Percentiles rank a stretch among this genome's conserved stretches.
Evolutionary conservation across 2,797 vertebrate genomes (phyloP).

Genomic region (Chloroceryle inda): DNA sequence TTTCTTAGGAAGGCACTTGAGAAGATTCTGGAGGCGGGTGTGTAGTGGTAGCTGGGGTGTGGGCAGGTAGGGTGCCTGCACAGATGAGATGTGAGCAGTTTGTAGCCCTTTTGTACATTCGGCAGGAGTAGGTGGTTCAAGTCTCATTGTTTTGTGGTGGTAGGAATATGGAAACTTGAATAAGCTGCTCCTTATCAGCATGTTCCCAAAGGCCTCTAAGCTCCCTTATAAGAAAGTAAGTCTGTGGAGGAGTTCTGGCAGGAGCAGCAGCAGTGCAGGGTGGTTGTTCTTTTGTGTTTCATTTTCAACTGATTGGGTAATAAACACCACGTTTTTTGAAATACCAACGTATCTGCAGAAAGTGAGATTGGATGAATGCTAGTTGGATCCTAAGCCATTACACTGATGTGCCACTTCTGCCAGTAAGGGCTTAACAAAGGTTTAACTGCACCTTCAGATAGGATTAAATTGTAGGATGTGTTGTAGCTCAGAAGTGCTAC

Average conservation of each 20-base stretch:
- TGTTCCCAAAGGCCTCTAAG: neutral
- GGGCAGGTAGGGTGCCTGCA: neutral
- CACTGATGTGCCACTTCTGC: neutral
- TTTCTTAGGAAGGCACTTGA: neutral
- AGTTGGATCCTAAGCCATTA: neutral
- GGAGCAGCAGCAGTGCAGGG: neutral
- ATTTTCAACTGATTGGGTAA: neutral
- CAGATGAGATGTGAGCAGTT: no score
- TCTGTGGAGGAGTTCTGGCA: neutral
- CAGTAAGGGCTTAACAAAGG: neutral
- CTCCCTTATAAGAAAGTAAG: neutral
- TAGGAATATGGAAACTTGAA: neutral
- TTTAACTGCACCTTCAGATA: neutral
- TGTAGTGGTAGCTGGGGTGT: neutral
- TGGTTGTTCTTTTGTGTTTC: neutral
- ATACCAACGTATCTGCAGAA: neutral
- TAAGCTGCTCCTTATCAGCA: neutral
- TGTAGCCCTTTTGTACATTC: neutral
- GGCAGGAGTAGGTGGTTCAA: neutral
- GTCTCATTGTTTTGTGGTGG: neutral
- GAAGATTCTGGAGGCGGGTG: neutral
- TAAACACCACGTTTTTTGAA: neutral
- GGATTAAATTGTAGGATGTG: neutral
- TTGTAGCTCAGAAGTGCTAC: neutral
- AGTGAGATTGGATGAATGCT: neutral